A percentile compares a stretch with the other conserved stretches of the same genome.
Evolutionary conservation across 2,888 invertebrate species (phyloP).

Genomic region (Heliconius ethilla): DNA sequence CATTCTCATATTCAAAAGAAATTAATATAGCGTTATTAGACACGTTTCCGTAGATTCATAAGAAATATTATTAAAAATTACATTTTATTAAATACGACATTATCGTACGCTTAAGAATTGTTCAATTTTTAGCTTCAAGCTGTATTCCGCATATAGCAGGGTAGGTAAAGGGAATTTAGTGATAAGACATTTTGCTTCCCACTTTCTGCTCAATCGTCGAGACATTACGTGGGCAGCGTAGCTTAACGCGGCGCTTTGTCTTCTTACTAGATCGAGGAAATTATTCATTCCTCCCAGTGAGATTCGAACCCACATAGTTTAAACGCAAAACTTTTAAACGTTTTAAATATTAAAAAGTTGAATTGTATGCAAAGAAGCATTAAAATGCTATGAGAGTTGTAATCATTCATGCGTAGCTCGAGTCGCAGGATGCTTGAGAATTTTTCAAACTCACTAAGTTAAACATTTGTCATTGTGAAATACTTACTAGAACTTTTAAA

Average conservation of each 20-base stretch:
- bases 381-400: too few species aligned
- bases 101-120: too few species aligned
- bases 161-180: too few species aligned
- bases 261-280: not conserved
- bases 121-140: too few species aligned
- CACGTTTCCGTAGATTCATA: not conserved
- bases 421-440: not conserved
- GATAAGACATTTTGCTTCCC: not conserved
- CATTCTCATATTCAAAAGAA: not conserved
- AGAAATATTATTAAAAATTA: too few species aligned
- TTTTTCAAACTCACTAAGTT: not conserved
- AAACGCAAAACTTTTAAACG: not conserved
- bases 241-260: not conserved
- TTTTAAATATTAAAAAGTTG: not conserved
- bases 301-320: not conserved
- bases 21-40: not conserved
- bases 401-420: not conserved
- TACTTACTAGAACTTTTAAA: too few species aligned
- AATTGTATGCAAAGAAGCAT: too few species aligned
- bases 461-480: not conserved
- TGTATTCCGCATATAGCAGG: not conserved
- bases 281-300: not conserved
- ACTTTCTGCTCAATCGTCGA: not conserved
- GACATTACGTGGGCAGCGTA: not conserved
- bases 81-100: too few species aligned